phyloP scores from a whole-genome alignment of 1,140 invertebrate species.

The Heliconius hermathena region DNA sequence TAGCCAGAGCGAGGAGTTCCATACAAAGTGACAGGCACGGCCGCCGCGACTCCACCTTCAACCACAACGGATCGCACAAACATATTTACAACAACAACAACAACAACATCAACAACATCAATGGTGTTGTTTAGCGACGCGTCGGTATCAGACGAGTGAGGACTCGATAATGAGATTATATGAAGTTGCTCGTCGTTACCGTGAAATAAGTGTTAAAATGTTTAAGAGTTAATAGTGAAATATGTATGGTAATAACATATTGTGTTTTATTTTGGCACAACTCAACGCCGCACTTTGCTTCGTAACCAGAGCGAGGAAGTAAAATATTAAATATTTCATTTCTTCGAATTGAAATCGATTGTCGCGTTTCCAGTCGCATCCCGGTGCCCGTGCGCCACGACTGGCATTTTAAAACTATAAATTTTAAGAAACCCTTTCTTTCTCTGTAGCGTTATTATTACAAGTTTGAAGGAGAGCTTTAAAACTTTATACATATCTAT shows the following conservation, averaged over 20 bases:
- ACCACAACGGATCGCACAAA: constrained; percentile 63
- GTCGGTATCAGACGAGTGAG: constrained; percentile 11
- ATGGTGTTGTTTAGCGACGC: constrained; percentile 38
- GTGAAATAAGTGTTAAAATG: background rate
- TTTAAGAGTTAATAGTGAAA: too few species aligned
- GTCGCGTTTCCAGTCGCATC: too few species aligned
- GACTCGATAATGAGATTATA: constrained; percentile 17
- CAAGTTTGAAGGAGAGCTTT: constrained; percentile 61
- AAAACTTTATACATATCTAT: constrained; percentile 61
- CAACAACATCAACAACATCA: constrained; percentile 63
- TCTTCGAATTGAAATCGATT: too few species aligned
- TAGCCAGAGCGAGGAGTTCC: constrained; percentile 62
- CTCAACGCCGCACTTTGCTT: too few species aligned
- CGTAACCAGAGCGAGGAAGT: too few species aligned
- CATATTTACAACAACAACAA: constrained; percentile 70
- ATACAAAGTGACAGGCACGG: constrained; percentile 52
- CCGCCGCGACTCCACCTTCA: constrained; percentile 56
- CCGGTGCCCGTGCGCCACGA: too few species aligned
- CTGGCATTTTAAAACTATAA: background rate
- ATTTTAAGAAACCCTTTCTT: background rate
- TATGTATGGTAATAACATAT: constrained; percentile 23
- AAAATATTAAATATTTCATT: too few species aligned
- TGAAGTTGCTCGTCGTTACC: background rate
- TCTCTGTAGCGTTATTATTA: constrained; percentile 28
- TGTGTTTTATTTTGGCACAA: background rate